A percentile compares a stretch with the other conserved stretches of the same genome.
These are phyloP conservation scores for Accipiter cooperii DNA, from an alignment of 2,113 vertebrate genomes.

Conservation along the genomic window DNA sequence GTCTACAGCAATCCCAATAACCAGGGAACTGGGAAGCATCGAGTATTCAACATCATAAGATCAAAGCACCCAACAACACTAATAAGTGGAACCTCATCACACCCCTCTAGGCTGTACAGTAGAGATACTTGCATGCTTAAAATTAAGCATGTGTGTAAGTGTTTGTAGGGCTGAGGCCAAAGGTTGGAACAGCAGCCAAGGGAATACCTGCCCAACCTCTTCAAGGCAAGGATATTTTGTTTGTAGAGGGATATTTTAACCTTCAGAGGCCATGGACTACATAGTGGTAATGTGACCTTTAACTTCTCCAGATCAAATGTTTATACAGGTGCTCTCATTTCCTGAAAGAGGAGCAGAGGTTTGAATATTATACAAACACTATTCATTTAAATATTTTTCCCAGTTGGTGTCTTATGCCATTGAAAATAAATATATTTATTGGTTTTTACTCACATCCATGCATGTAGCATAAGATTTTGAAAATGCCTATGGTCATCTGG, in stretches of 20 bases:
- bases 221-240: conserved; percentile 49
- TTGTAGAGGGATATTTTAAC: conserved; percentile 62
- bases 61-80: neutral
- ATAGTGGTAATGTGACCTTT: conserved; percentile 44
- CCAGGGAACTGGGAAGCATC: neutral
- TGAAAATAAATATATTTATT: neutral
- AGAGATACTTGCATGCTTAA: neutral
- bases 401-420: neutral
- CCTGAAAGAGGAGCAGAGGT: conserved; percentile 56
- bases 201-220: conserved; percentile 44
- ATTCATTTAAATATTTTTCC: conserved; percentile 57
- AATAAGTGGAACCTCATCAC: neutral
- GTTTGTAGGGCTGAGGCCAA: conserved; percentile 27
- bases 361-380: conserved; percentile 45
- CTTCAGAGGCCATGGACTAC: conserved; percentile 28
- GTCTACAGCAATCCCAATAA: neutral
- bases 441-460: neutral
- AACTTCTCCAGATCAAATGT: conserved; percentile 52
- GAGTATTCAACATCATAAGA: neutral
- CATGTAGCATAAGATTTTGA: neutral
- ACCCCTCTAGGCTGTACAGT: neutral
- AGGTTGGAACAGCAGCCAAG: conserved; percentile 18
- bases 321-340: conserved; percentile 62
- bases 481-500: neutral
- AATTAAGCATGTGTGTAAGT: neutral